Base-by-base conservation (phyloP, 2,113 vertebrate species). In the Todiramphus saurophagus region DNA sequence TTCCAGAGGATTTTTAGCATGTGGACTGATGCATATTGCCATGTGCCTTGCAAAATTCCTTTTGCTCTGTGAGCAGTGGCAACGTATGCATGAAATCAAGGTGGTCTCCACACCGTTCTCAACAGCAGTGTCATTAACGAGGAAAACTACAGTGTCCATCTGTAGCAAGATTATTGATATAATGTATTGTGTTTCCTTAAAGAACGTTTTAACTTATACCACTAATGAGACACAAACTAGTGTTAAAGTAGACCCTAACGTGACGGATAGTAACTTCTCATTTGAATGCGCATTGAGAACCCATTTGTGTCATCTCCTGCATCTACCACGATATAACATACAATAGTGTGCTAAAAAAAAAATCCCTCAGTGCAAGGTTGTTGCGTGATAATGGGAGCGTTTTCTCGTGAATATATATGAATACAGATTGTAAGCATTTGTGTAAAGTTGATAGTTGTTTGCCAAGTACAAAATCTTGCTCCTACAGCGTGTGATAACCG, bases 31-130 rank as follows among this genome's bases (percentile, higher is more conserved):
- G 85, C 35, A 7, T 88, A 85, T 89, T 94, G 92, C 87, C 92
- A 93, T 92, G 88, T 97, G 94, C 94, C 82, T 79, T 33, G 75
- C 77, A 55, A 75, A 93, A 95, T 96, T 63, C 67, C 50, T 67
- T 85, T 27, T 76, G 44, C 67, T 85, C 19, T 58, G 76, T 17
- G 44, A 64, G 73, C 74, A 16, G 56, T 64, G 72, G 48, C 76
- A 21, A 2, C 33, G 21, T 37, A 2, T 89, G 66, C 56, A 30
- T 12, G 4, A 50, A 75, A 76, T 63, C 78, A 62, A 93, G 83
- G 93, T 92, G 80, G 70, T 39, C 70, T 91, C 70, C 9, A 0
- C 27, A 19, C 51, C 9, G 6, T 50, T 58, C 73, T 51, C 30
- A 4, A 10, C 58, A 73, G 76, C 76, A 30, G 1, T 8, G 2